Evolutionary conservation across 1,140 invertebrate genomes (phyloP), one percentile per base, ranked within the genome.

Genomic region (Gryon sp.): DNA sequence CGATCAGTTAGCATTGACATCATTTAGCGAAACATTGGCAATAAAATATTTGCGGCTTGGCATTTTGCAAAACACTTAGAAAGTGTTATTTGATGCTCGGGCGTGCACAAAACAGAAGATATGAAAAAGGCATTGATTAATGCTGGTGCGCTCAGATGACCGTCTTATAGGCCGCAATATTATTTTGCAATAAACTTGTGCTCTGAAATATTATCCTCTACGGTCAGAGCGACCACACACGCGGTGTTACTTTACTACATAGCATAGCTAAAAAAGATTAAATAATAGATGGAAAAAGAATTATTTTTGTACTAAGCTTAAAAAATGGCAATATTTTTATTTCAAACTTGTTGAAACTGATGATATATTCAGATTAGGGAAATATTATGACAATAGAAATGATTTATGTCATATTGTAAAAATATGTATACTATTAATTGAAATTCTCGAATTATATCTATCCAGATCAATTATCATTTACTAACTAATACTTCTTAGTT

Each of bases 171-270:
- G 36, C 62, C 63, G 41, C 41, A 14, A 76, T 76, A 76, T 76
- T 69, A 76, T 69, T 76, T 76, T 45, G 28, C 73, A 57, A 53
- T 28, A 24, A 48, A 50, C 36, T 26, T 60, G 28, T 36, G 22
- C 28, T 3, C 22, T 45, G 73, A 76, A 76, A 76, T 63, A 69
- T 69, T 62, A 76, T 76, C 73, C 63, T 32, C 48, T 34, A 16
- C 26, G 45, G 26, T 59, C 48, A 24, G 7, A 4, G 11, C 36
- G 73, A 76, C 63, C 73, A 66, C 73, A 75, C 55, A 69, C 63
- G 48, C 28, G 63, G 73, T 69, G 41, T 65, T 63, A 52, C 22
- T 57, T 76, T 46, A 68, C 73, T 26, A 14, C 20, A 40, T 63
- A 41, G 43, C 36, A 19, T 20, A 11, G 30, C 14, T 22, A 60